Percentiles rank a stretch among this genome's conserved stretches.
phyloP scores from a whole-genome alignment of 1,140 invertebrate species.

The Sycophaga agraensis region DNA sequence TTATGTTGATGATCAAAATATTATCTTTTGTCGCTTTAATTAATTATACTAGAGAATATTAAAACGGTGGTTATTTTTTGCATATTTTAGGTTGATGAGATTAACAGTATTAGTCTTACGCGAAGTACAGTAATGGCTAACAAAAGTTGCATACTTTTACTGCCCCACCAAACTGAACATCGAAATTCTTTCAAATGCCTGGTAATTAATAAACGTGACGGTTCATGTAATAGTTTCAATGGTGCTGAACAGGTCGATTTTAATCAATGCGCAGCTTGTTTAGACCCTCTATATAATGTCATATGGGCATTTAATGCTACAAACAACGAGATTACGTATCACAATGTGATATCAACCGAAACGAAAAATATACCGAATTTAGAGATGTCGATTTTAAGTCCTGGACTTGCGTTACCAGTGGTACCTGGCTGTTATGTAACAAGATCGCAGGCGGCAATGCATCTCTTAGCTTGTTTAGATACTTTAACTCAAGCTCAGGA shows the following conservation, averaged over 20 bases:
- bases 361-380: conserved; percentile 49
- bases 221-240: conserved; percentile 78
- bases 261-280: conserved; percentile 70
- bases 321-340: conserved; percentile 74
- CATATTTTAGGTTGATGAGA: conserved; percentile 72
- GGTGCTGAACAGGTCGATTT: conserved; percentile 79
- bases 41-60: not conserved
- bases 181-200: conserved; percentile 75
- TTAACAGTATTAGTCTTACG: conserved; percentile 84
- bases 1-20: too few relatives aligned
- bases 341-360: conserved; percentile 78
- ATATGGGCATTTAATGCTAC: conserved; percentile 80
- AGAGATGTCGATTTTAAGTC: conserved; percentile 66
- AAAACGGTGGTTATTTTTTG: not conserved
- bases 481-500: conserved; percentile 82
- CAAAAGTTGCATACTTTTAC: conserved; percentile 76
- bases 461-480: conserved; percentile 86
- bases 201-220: conserved; percentile 82
- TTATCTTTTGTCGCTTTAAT: not conserved
- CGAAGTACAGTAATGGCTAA: conserved; percentile 88
- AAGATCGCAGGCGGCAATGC: conserved; percentile 81
- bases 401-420: conserved; percentile 80
- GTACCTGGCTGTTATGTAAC: conserved; percentile 71
- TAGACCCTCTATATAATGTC: conserved; percentile 87
- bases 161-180: conserved; percentile 69